These are phyloP conservation scores for Xylocopa sonorina DNA, from an alignment of 1,140 invertebrate genomes.

Conservation along the genomic window DNA sequence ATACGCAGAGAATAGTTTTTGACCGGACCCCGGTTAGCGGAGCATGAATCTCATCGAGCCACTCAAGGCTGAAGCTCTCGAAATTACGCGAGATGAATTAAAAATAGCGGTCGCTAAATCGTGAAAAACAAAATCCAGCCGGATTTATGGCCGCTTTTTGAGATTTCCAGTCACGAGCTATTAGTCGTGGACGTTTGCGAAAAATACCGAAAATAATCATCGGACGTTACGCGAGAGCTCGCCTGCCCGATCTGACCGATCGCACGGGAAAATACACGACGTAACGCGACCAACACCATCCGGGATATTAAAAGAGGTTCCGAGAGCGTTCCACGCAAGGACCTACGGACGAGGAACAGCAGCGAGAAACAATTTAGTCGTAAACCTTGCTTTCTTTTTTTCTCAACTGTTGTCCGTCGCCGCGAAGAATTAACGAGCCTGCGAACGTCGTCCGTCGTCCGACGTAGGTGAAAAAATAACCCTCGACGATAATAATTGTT, in stretches of 20 bases:
- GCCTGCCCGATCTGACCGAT: not conserved
- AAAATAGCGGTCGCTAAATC: slow-evolving; percentile 52
- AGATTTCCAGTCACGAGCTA: slow-evolving; percentile 45
- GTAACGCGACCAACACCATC: not conserved
- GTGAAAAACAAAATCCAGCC: slow-evolving; percentile 46
- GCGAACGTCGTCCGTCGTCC: no score
- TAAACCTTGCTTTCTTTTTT: slow-evolving; percentile 51
- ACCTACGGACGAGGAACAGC: no score
- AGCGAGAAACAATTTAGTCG: slow-evolving; percentile 67
- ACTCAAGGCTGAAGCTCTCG: slow-evolving; percentile 50
- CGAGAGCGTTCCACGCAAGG: no score
- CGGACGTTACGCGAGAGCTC: slow-evolving; percentile 10
- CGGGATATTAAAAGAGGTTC: not conserved
- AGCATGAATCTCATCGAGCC: slow-evolving; percentile 55
- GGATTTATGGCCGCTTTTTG: slow-evolving; percentile 50
- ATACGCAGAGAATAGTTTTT: slow-evolving; percentile 47
- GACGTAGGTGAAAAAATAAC: slow-evolving; percentile 65
- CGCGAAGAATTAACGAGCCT: slow-evolving; percentile 59
- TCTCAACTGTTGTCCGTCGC: slow-evolving; percentile 31
- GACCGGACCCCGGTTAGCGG: slow-evolving; percentile 38
- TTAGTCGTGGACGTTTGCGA: slow-evolving; percentile 43
- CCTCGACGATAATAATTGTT: slow-evolving; percentile 66
- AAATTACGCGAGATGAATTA: slow-evolving; percentile 56
- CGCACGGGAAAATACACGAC: slow-evolving; percentile 24
- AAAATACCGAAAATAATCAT: slow-evolving; percentile 47